Evolutionary conservation across 2,113 vertebrate species (phyloP).

Genomic region (Promerops cafer): DNA sequence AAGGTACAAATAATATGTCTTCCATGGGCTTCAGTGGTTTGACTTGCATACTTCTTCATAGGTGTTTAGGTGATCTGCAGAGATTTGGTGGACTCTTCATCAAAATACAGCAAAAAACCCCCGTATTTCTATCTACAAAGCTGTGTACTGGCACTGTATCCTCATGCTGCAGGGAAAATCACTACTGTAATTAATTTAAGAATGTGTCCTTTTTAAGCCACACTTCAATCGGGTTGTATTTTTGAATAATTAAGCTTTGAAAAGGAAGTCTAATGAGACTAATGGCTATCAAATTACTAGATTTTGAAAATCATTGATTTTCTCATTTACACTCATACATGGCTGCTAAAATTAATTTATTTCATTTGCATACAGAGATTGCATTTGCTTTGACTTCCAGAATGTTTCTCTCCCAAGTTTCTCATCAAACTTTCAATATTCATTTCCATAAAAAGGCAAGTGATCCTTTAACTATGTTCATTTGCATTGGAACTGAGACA

Average conservation of each 20-base stretch:
- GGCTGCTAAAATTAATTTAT: constrained; percentile 71
- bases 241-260: constrained; percentile 74
- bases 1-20: not conserved
- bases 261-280: constrained; percentile 72
- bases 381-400: constrained; percentile 62
- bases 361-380: constrained; percentile 71
- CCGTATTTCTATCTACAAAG: not conserved
- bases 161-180: constrained; percentile 27
- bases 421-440: constrained; percentile 67
- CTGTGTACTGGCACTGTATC: not conserved
- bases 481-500: constrained; percentile 66
- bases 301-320: constrained; percentile 74
- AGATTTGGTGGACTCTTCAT: not conserved
- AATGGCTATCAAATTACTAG: constrained; percentile 75
- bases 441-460: constrained; percentile 55
- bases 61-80: not conserved
- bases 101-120: not conserved
- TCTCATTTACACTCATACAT: constrained; percentile 60
- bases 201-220: constrained; percentile 53
- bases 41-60: not conserved
- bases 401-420: constrained; percentile 63
- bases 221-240: constrained; percentile 42
- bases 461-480: constrained; percentile 54
- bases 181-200: constrained; percentile 64
- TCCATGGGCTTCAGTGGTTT: not conserved